Evolutionary conservation across 2,888 invertebrate genomes (phyloP), one percentile per base, ranked within the genome.

Genomic region (Calliphora vomitoria): DNA sequence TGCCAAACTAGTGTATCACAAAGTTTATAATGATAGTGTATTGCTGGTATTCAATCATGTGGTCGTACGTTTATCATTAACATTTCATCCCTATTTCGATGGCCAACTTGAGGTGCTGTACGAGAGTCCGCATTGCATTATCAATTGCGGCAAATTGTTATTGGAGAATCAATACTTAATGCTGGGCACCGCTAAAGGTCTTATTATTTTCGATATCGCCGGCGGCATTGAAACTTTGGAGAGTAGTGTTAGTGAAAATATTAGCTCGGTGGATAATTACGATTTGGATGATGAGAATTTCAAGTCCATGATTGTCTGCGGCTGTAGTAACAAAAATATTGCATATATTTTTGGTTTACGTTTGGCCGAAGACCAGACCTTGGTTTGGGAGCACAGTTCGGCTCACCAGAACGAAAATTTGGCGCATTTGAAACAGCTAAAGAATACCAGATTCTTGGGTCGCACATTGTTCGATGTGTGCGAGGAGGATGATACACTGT

Each of bases 261-360:
- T 89, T 13, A 85, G 90, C 8, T 93, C 93, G 71, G 90, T 94
- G 25, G 94, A 94, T 86, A 90, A 93, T 8, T 92, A 90, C 80
- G 90, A 92, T 58, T 71, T 93, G 6, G 90, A 90, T 31, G 91
- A 92, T 84, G 84, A 89, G 4, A 84, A 90, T 4, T 92, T 90
- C 66, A 93, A 93, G 75, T 93, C 93, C 53, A 91, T 93, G 50
- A 91, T 94, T 10, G 89, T 93, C 0, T 93, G 93, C 58, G 93
- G 92, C 3, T 91, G 92, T 3, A 89, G 90, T 44, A 89, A 90
- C 3, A 91, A 91, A 13, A 89, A 90, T 60, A 80, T 91, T 3
- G 78, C 94, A 4, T 91, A 93, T 88, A 89, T 94, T 20, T 92
- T 93, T 84, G 93, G 92, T 0, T 74, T 94, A 15, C 91, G 91